A percentile compares a stretch with the other conserved stretches of the same genome.
phyloP scores from a whole-genome alignment of 2,113 vertebrate species.

The Lagopus muta region DNA sequence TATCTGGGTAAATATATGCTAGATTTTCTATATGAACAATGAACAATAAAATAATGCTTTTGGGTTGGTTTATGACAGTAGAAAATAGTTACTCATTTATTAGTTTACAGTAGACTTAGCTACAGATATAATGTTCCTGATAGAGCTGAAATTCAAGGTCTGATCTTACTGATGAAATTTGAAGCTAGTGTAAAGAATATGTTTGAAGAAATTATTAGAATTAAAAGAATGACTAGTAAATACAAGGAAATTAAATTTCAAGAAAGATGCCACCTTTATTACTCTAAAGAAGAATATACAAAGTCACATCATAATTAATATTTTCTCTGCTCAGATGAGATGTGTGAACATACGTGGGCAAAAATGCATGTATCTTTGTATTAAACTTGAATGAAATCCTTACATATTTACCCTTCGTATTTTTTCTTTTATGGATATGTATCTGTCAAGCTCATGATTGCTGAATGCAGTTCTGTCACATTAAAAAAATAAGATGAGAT shows the following conservation, averaged over 20 bases:
- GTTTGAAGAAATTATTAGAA: not conserved
- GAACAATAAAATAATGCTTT: not conserved
- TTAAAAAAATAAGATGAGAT: constrained; percentile 78
- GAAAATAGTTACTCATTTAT: not conserved
- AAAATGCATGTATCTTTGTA: constrained; percentile 16
- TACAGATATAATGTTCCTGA: not conserved
- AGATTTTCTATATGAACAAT: not conserved
- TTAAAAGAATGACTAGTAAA: not conserved
- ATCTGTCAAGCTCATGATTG: constrained; percentile 75
- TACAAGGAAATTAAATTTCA: not conserved
- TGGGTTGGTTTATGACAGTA: not conserved
- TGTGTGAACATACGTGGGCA: not conserved
- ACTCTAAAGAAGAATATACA: not conserved
- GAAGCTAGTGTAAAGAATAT: not conserved
- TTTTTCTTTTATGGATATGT: constrained; percentile 51
- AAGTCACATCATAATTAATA: not conserved
- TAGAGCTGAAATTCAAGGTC: not conserved
- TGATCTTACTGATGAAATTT: not conserved
- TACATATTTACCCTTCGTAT: constrained; percentile 11
- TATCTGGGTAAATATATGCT: not conserved
- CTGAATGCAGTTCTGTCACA: constrained; percentile 80
- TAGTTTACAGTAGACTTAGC: not conserved
- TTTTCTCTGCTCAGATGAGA: constrained; percentile 49
- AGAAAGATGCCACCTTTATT: not conserved
- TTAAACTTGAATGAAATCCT: constrained; percentile 33